Conservation (phyloP, 2,797 vertebrate genomes). For the Mallotus villosus region DNA sequence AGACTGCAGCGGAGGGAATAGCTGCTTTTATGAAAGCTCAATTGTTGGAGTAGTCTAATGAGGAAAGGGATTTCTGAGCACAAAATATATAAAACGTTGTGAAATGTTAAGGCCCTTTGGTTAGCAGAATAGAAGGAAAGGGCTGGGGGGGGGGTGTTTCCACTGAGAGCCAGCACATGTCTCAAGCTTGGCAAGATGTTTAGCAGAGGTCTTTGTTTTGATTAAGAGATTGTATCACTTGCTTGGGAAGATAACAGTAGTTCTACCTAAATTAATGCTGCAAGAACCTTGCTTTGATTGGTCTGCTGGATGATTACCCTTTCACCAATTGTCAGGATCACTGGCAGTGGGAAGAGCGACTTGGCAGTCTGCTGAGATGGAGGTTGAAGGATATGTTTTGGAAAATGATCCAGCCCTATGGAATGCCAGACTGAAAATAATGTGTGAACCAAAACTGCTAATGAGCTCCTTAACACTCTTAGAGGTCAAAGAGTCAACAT, state of each 20-base stretch:
- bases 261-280: too few relatives aligned
- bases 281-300: too few relatives aligned
- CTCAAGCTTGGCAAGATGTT: neutral
- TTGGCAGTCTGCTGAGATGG: neutral
- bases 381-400: too few relatives aligned
- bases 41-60: constrained; percentile 38
- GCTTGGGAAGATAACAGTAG: too few relatives aligned
- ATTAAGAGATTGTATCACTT: too few relatives aligned
- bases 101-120: constrained; percentile 22
- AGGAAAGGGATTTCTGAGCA: constrained; percentile 41
- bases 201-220: constrained; percentile 4
- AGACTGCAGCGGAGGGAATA: constrained; percentile 24
- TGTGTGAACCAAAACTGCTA: neutral
- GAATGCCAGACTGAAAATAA: too few relatives aligned
- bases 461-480: constrained; percentile 7
- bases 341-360: neutral
- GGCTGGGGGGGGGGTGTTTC: neutral
- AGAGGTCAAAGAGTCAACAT: constrained; percentile 29
- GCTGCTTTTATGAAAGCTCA: constrained; percentile 22
- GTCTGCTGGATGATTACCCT: too few relatives aligned
- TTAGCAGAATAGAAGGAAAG: neutral
- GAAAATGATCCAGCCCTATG: too few relatives aligned
- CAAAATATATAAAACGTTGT: constrained; percentile 20
- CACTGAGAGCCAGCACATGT: constrained; percentile 12
- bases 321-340: too few relatives aligned